Evolutionary conservation across 2,797 vertebrate genomes (phyloP).

Genomic region (Pseudomugil tenellus): DNA sequence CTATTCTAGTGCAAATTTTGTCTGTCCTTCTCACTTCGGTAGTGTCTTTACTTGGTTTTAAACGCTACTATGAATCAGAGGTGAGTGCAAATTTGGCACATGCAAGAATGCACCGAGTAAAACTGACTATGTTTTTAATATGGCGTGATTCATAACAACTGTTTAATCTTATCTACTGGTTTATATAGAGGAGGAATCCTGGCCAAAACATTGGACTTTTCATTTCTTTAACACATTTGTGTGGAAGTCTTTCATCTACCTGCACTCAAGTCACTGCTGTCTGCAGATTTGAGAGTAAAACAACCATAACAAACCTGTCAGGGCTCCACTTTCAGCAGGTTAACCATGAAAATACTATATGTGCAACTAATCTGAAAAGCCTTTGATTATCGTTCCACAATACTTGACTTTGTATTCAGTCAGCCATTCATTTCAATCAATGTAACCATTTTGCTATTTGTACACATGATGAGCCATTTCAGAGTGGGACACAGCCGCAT

Average conservation of each 20-base stretch:
- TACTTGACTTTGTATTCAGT: conserved; percentile 17
- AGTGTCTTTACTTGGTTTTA: conserved; percentile 24
- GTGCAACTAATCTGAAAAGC: conserved; percentile 34
- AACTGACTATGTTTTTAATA: conserved; percentile 9
- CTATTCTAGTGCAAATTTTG: conserved; percentile 24
- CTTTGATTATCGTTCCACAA: conserved; percentile 32
- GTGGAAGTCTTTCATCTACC: conserved; percentile 6
- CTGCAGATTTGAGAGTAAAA: conserved; percentile 23
- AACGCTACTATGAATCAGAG: conserved; percentile 25
- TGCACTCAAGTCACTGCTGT: background rate
- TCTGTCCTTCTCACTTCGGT: conserved; percentile 25
- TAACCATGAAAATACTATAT: conserved; percentile 6
- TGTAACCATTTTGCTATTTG: background rate
- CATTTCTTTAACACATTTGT: background rate
- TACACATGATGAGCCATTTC: background rate
- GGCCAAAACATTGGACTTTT: background rate
- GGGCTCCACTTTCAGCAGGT: conserved; percentile 34
- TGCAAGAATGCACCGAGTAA: conserved; percentile 10
- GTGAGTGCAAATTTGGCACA: conserved; percentile 14
- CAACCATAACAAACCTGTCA: conserved; percentile 39
- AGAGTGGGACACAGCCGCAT: conserved; percentile 7
- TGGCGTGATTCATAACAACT: background rate
- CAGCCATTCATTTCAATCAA: conserved; percentile 55
- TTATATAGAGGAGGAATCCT: background rate
- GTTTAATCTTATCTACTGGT: too few species aligned